phyloP scores from a whole-genome alignment of 2,113 vertebrate species.

The Podarcis cretensis region DNA sequence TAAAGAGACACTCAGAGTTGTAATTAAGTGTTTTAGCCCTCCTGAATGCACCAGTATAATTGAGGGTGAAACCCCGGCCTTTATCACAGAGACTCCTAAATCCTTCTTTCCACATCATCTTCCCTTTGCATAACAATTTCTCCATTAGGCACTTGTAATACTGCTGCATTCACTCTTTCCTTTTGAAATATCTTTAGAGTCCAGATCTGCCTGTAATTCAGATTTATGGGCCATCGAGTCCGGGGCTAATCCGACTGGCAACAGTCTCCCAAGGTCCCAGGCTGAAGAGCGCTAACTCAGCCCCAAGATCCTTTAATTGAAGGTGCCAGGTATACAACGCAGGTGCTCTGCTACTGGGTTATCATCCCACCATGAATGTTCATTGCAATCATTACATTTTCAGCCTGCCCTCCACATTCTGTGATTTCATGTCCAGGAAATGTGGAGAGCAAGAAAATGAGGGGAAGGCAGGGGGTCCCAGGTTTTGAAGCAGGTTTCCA shows the following conservation, averaged over 20 bases:
- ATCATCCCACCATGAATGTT: neutral
- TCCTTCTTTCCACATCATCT: slow-evolving; percentile 11
- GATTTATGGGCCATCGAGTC: neutral
- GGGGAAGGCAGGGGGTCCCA: neutral
- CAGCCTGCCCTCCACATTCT: neutral
- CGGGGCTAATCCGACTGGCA: neutral
- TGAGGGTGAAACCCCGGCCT: neutral
- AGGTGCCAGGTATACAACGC: neutral
- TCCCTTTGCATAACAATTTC: neutral
- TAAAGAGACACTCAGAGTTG: slow-evolving; percentile 9
- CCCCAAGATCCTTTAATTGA: neutral
- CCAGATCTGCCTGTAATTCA: neutral
- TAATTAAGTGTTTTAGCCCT: slow-evolving; percentile 7
- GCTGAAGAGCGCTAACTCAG: neutral
- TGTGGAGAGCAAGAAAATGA: neutral
- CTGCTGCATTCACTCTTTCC: neutral
- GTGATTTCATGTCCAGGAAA: neutral
- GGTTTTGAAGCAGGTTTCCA: neutral
- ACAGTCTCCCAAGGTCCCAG: neutral
- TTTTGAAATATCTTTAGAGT: neutral
- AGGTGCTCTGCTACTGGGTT: neutral
- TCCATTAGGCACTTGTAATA: slow-evolving; percentile 11
- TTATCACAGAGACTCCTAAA: neutral
- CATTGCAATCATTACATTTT: neutral
- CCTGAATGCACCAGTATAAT: neutral